phyloP scores from a whole-genome alignment of 2,888 invertebrate genomes.

The Thyatira batis region DNA sequence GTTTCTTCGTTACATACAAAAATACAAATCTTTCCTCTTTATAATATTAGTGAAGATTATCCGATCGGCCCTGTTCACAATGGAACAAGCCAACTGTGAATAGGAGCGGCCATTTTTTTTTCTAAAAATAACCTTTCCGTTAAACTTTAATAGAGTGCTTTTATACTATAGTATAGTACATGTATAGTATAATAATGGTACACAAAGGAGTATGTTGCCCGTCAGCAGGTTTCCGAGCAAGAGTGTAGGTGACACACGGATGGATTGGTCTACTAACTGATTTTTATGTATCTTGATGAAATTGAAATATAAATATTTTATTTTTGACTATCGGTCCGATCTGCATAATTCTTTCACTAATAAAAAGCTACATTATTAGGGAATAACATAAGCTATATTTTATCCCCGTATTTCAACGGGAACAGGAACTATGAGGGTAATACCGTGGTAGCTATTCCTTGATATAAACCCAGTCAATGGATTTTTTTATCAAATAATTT shows the following conservation, averaged over 20 bases:
- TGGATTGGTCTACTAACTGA: background rate
- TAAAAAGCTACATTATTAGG: no score
- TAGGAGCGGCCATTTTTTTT: background rate
- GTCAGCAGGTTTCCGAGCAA: conserved; percentile 43
- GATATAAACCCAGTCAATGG: no score
- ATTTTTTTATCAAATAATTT: no score
- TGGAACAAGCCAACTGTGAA: background rate
- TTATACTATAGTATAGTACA: conserved; percentile 30
- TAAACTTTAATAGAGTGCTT: conserved; percentile 48
- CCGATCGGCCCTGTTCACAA: background rate
- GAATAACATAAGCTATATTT: no score
- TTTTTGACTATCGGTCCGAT: background rate
- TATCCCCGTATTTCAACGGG: no score
- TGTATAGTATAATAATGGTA: conserved; percentile 20
- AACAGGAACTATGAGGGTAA: no score
- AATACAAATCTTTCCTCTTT: no score
- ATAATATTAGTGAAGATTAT: no score
- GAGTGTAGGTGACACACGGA: conserved; percentile 14
- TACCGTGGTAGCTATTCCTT: no score
- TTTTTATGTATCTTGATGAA: background rate
- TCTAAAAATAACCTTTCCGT: conserved; percentile 18
- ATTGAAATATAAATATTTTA: background rate
- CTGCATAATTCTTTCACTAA: no score
- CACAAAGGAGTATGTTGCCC: conserved; percentile 57
- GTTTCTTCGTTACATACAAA: no score